phyloP scores from a whole-genome alignment of 1,140 invertebrate species.

The Potamilus streckersoni region DNA sequence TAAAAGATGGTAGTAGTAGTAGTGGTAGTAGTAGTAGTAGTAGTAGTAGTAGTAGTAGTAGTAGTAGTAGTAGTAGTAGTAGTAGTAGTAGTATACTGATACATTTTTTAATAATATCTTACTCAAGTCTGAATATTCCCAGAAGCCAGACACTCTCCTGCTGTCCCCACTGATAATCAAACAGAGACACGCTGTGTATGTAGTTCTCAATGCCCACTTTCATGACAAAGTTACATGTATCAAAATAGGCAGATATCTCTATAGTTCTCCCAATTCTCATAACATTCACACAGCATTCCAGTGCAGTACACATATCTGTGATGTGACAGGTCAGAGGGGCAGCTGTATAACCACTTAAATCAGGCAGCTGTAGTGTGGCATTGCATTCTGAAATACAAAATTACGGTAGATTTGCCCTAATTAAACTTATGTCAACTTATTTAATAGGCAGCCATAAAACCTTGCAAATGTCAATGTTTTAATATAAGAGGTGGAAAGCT shows the following conservation, averaged over 20 bases:
- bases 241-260: background rate
- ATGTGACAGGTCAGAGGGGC: slow-evolving; percentile 9
- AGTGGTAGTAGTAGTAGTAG: no score
- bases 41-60: no score
- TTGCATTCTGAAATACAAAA: no score
- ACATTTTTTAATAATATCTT: background rate
- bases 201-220: slow-evolving; percentile 20
- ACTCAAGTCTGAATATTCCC: slow-evolving; percentile 13
- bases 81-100: background rate
- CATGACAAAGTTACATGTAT: slow-evolving; percentile 9
- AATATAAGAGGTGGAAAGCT: no score
- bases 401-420: no score
- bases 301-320: slow-evolving; percentile 9
- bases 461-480: no score
- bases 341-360: no score
- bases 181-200: slow-evolving; percentile 3
- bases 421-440: no score
- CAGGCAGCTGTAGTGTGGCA: no score
- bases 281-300: slow-evolving; percentile 23
- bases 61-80: no score
- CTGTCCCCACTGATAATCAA: slow-evolving; percentile 16
- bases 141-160: slow-evolving; percentile 11
- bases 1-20: no score
- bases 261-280: background rate
- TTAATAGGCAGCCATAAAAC: no score